Conservation (phyloP, 2,888 invertebrate species). For the Euplexia lucipara region DNA sequence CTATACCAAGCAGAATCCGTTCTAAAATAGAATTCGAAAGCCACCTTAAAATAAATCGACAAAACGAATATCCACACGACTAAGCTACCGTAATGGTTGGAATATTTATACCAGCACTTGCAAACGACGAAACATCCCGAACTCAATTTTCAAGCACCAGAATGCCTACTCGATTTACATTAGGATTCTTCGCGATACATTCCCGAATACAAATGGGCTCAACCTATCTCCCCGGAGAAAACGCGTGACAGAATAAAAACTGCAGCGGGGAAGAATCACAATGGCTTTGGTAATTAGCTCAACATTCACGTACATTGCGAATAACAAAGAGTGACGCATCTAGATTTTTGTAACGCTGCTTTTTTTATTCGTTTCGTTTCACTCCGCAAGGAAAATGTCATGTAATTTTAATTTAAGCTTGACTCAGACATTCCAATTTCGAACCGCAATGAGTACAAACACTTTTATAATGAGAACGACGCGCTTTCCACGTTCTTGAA, state of each 20-base stretch:
- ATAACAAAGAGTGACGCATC: conserved; percentile 62
- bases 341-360: conserved; percentile 55
- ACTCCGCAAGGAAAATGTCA: conserved; percentile 45
- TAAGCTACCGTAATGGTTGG: conserved; percentile 45
- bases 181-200: conserved; percentile 52
- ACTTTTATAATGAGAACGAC: conserved; percentile 49
- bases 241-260: conserved; percentile 60
- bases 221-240: conserved; percentile 27
- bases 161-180: conserved; percentile 59
- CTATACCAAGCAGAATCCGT: conserved; percentile 13
- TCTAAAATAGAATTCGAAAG: conserved; percentile 41
- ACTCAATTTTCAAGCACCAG: conserved; percentile 30
- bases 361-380: conserved; percentile 44
- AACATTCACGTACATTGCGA: conserved; percentile 56
- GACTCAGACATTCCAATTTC: conserved; percentile 50
- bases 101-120: conserved; percentile 49
- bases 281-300: conserved; percentile 58
- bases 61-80: conserved; percentile 45
- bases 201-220: conserved; percentile 55
- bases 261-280: conserved; percentile 53
- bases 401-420: conserved; percentile 59
- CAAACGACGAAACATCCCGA: conserved; percentile 43
- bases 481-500: conserved; percentile 17
- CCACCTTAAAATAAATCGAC: conserved; percentile 38
- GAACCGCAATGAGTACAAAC: conserved; percentile 45